A percentile compares a stretch with the other conserved stretches of the same genome.
These are phyloP conservation scores for Drosophila triauraria DNA, from an alignment of 1,140 invertebrate species.

Conservation along the genomic window DNA sequence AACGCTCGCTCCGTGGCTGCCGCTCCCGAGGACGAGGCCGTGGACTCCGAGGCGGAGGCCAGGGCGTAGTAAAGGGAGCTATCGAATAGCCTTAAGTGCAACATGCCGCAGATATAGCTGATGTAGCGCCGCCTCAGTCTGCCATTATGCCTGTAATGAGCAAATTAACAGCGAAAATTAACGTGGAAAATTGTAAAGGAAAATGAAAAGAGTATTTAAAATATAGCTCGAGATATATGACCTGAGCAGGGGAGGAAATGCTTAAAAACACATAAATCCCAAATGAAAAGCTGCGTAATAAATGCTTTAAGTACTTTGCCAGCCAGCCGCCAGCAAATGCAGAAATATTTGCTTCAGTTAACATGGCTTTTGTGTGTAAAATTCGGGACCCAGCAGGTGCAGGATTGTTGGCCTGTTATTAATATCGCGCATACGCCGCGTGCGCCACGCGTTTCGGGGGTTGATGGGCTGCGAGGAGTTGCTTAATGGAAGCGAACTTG, in stretches of 20 bases:
- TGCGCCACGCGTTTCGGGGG: conserved; percentile 3
- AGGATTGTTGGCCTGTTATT: conserved; percentile 38
- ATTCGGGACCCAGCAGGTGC: conserved; percentile 49
- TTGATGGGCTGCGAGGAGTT: conserved; percentile 10
- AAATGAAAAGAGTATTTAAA: conserved; percentile 56
- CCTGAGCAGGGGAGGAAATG: conserved; percentile 3
- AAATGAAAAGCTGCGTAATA: conserved; percentile 66
- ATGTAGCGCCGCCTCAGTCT: conserved; percentile 2
- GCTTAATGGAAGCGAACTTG: conserved; percentile 6
- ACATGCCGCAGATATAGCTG: conserved; percentile 36
- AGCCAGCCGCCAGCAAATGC: conserved; percentile 38
- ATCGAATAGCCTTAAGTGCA: conserved; percentile 74
- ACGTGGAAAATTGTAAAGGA: conserved; percentile 2
- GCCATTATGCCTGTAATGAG: conserved; percentile 35
- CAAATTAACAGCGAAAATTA: conserved; percentile 21
- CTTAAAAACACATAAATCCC: conserved; percentile 61
- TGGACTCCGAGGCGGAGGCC: conserved; percentile 46
- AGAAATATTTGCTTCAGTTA: conserved; percentile 56
- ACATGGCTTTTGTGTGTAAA: conserved; percentile 57
- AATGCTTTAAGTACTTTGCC: conserved; percentile 62
- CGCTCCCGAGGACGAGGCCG: conserved; percentile 3
- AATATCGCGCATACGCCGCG: conserved; percentile 53
- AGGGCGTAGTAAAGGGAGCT: conserved; percentile 63
- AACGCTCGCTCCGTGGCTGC: conserved; percentile 10
- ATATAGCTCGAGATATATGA: conserved; percentile 25